Percentiles rank a stretch among this genome's conserved stretches.
Evolutionary conservation across 2,888 invertebrate species (phyloP).

Genomic region (Trichopoda pennipes): DNA sequence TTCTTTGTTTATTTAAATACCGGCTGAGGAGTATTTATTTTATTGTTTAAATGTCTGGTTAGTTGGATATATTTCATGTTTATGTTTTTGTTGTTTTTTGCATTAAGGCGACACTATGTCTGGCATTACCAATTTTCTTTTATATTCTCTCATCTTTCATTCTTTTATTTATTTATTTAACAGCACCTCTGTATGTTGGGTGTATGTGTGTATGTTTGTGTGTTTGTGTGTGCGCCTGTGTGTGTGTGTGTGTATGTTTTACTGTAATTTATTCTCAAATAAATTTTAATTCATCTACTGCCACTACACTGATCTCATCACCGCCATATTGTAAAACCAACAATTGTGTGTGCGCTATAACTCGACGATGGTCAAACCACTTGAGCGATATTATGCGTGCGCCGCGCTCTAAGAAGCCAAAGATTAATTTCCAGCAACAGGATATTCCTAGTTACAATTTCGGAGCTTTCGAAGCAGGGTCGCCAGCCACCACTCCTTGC

Average conservation of each 20-base stretch:
- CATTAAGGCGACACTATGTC: slow-evolving; percentile 53
- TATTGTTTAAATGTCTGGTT: not conserved
- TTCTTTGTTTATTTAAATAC: slow-evolving; percentile 54
- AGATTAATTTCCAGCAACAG: too few relatives aligned
- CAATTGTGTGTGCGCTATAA: too few relatives aligned
- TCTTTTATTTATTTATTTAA: not conserved
- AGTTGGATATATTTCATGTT: not conserved
- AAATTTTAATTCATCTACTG: not conserved
- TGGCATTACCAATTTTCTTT: slow-evolving; percentile 40
- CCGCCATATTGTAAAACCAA: slow-evolving; percentile 1
- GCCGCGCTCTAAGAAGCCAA: too few relatives aligned
- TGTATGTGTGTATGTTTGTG: not conserved
- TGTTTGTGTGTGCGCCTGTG: not conserved
- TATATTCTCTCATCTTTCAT: not conserved
- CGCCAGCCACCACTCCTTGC: too few relatives aligned
- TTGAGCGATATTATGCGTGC: too few relatives aligned
- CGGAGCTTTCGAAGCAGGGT: too few relatives aligned
- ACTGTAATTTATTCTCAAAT: slow-evolving; percentile 8
- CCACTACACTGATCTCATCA: not conserved
- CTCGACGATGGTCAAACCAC: too few relatives aligned
- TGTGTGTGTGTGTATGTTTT: not conserved
- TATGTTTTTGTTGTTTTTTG: slow-evolving; percentile 8
- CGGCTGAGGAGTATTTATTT: slow-evolving; percentile 37
- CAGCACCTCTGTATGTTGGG: too few relatives aligned
- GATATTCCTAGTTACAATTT: too few relatives aligned